These are phyloP conservation scores for Periophthalmus magnuspinnatus DNA, from an alignment of 2,797 vertebrate species.

Conservation along the genomic window DNA sequence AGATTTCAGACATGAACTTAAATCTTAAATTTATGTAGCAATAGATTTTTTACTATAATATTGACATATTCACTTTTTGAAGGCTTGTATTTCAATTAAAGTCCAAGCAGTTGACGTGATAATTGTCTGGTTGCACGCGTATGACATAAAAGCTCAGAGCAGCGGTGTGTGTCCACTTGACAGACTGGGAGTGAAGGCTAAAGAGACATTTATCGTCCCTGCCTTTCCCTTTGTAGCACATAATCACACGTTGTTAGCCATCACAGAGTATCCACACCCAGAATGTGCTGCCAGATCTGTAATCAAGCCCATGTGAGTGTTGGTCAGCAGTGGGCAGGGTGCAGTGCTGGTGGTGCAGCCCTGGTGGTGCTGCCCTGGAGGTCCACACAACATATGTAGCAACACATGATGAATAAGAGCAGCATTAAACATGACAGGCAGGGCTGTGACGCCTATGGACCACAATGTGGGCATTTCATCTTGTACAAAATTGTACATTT, in stretches of 20 bases:
- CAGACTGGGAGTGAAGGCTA: slow-evolving; percentile 16
- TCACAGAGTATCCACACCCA: slow-evolving; percentile 65
- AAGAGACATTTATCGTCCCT: slow-evolving; percentile 42
- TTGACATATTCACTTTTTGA: background rate
- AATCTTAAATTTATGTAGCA: background rate
- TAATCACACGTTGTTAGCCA: slow-evolving; percentile 67
- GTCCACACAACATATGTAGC: slow-evolving; percentile 61
- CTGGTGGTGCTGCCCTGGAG: slow-evolving; percentile 65
- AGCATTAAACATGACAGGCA: slow-evolving; percentile 50
- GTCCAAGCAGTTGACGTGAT: slow-evolving; percentile 20
- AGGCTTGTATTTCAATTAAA: slow-evolving; percentile 36
- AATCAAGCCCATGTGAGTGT: slow-evolving; percentile 70
- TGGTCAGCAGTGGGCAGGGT: slow-evolving; percentile 49
- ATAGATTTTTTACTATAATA: background rate
- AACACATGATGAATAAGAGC: slow-evolving; percentile 48
- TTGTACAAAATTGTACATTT: slow-evolving; percentile 12
- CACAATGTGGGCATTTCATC: slow-evolving; percentile 12
- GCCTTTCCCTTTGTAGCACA: slow-evolving; percentile 33
- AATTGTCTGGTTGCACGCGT: slow-evolving; percentile 25
- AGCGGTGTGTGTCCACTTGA: slow-evolving; percentile 24
- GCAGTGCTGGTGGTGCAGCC: slow-evolving; percentile 47
- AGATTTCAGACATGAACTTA: background rate
- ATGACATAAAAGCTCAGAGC: slow-evolving; percentile 32
- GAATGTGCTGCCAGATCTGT: slow-evolving; percentile 56
- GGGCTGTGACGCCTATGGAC: slow-evolving; percentile 40